phyloP scores from a whole-genome alignment of 2,797 vertebrate genomes.

The Tolypeutes matacus region DNA sequence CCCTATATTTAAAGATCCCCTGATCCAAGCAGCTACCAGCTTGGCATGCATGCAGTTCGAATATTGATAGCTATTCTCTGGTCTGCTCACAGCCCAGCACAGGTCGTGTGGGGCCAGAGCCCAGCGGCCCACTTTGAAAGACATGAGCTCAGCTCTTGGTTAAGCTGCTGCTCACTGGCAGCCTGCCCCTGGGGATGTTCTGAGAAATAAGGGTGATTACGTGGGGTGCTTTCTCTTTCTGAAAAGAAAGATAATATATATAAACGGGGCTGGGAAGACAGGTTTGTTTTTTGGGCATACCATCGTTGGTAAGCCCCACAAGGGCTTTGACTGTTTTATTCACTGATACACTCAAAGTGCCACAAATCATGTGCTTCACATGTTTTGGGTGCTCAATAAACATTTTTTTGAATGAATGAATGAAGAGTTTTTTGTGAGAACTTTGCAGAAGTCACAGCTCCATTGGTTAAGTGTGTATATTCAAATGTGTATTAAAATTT shows the following conservation, averaged over 20 bases:
- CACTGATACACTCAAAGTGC: not conserved
- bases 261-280: not conserved
- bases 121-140: not conserved
- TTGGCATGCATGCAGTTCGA: not conserved
- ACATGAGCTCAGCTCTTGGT: not conserved
- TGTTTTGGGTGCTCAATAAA: not conserved
- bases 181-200: conserved; percentile 5
- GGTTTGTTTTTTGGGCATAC: not conserved
- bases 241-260: not conserved
- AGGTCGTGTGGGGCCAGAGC: not conserved
- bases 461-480: not conserved
- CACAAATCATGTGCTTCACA: not conserved
- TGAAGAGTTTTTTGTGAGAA: conserved; percentile 29
- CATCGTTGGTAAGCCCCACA: not conserved
- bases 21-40: not conserved
- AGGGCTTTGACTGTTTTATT: not conserved
- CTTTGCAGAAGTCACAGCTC: not conserved
- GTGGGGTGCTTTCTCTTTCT: conserved; percentile 6
- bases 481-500: conserved; percentile 36
- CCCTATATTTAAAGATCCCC: not conserved
- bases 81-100: not conserved
- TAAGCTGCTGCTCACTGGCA: not conserved
- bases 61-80: not conserved
- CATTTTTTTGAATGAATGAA: not conserved
- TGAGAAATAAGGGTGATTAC: not conserved